A percentile compares a stretch with the other conserved stretches of the same genome.
phyloP scores from a whole-genome alignment of 2,113 vertebrate genomes.

The Pontoporia blainvillei region DNA sequence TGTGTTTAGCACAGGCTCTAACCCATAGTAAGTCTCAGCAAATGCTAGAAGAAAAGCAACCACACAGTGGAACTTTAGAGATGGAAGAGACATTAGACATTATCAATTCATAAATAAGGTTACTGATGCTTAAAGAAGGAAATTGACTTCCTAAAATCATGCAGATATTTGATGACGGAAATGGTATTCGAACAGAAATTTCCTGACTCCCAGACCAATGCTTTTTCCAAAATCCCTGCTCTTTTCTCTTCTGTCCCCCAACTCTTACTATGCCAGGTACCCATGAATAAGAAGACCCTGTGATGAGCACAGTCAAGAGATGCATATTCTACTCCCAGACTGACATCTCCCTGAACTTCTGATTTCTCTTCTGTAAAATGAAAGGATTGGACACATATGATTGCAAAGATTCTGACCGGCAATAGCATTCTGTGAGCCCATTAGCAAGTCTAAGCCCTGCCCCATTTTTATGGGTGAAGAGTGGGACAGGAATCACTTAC shows the following conservation, averaged over 20 bases:
- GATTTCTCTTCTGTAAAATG: constrained; percentile 2
- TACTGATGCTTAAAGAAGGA: not conserved
- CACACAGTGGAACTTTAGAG: not conserved
- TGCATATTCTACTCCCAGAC: not conserved
- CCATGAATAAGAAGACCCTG: not conserved
- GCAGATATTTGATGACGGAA: not conserved
- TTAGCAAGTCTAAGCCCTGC: not conserved
- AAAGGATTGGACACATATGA: not conserved
- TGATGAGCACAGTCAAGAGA: not conserved
- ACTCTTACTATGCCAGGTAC: not conserved
- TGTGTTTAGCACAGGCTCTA: not conserved
- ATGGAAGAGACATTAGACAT: not conserved
- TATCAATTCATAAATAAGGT: not conserved
- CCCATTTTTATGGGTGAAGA: not conserved
- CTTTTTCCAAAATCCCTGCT: not conserved
- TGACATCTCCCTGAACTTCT: not conserved
- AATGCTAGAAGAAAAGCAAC: not conserved
- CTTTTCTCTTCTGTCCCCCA: not conserved
- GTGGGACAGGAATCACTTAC: not conserved
- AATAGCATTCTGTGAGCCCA: not conserved
- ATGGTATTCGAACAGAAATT: not conserved
- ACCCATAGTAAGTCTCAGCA: not conserved
- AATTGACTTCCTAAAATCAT: not conserved
- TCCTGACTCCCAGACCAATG: not conserved
- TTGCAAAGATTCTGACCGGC: not conserved